Evolutionary conservation across 1,140 invertebrate species (phyloP).

Genomic region (Colletes latitarsis): DNA sequence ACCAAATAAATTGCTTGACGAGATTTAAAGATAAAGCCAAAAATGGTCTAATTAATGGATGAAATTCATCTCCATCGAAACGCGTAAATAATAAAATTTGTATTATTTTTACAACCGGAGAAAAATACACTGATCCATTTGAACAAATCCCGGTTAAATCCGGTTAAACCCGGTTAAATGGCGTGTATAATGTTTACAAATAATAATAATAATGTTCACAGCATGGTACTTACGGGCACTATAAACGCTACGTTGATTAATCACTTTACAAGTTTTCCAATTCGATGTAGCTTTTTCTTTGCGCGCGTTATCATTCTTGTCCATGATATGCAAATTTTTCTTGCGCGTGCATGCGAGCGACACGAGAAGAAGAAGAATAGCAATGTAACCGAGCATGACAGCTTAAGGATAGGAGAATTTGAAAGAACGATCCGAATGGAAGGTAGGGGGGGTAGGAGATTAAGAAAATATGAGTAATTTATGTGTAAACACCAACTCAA

Average conservation of each 20-base stretch:
- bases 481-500: background rate
- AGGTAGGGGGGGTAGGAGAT: background rate
- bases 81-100: too few species aligned
- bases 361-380: background rate
- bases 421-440: background rate
- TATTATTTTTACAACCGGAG: too few species aligned
- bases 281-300: background rate
- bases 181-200: background rate
- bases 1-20: too few species aligned
- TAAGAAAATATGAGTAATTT: background rate
- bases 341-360: background rate
- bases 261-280: background rate
- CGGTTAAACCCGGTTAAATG: too few species aligned
- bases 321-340: background rate
- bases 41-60: too few species aligned
- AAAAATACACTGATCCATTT: too few species aligned
- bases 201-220: too few species aligned
- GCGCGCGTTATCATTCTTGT: background rate
- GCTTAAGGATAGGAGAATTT: background rate
- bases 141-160: too few species aligned
- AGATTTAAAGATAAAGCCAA: too few species aligned
- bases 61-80: too few species aligned
- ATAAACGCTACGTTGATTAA: background rate
- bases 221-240: slow-evolving; percentile 15
- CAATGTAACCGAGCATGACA: background rate